Conservation (phyloP, 2,888 invertebrate genomes). For the Pocota personata region DNA sequence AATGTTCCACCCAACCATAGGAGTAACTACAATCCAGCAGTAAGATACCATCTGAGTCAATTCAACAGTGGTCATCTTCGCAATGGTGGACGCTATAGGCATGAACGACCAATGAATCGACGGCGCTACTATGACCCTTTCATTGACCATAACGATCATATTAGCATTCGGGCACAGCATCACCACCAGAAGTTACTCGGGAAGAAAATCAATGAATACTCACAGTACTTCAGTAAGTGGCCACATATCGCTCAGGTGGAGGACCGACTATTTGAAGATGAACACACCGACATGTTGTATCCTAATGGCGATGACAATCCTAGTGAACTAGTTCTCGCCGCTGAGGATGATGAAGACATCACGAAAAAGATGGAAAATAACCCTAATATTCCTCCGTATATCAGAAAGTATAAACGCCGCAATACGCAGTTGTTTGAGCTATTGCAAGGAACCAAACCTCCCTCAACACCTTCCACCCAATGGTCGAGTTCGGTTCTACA, state of each 20-base stretch:
- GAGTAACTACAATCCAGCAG: constrained; percentile 3
- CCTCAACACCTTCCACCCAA: constrained; percentile 75
- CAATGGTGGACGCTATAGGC: constrained; percentile 58
- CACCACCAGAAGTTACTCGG: constrained; percentile 57
- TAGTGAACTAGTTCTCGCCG: constrained; percentile 74
- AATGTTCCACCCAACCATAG: neutral
- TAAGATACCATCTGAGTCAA: constrained; percentile 21
- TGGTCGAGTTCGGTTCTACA: constrained; percentile 77
- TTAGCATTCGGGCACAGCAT: constrained; percentile 56
- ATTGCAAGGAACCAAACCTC: constrained; percentile 80
- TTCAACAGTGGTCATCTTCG: constrained; percentile 56
- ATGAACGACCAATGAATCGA: constrained; percentile 6
- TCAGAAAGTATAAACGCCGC: constrained; percentile 81
- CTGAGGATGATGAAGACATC: constrained; percentile 77
- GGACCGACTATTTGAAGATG: constrained; percentile 77
- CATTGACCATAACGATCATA: too few relatives aligned
- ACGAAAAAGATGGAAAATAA: constrained; percentile 78
- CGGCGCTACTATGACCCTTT: constrained; percentile 18
- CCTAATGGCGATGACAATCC: constrained; percentile 40
- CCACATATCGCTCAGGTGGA: constrained; percentile 81
- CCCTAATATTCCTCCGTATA: constrained; percentile 81
- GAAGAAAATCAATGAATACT: constrained; percentile 78
- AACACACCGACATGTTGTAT: constrained; percentile 49
- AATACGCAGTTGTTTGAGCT: constrained; percentile 81
- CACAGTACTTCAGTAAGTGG: constrained; percentile 81